These are phyloP conservation scores for Chesias legatella DNA, from an alignment of 2,888 invertebrate species.

Conservation along the genomic window DNA sequence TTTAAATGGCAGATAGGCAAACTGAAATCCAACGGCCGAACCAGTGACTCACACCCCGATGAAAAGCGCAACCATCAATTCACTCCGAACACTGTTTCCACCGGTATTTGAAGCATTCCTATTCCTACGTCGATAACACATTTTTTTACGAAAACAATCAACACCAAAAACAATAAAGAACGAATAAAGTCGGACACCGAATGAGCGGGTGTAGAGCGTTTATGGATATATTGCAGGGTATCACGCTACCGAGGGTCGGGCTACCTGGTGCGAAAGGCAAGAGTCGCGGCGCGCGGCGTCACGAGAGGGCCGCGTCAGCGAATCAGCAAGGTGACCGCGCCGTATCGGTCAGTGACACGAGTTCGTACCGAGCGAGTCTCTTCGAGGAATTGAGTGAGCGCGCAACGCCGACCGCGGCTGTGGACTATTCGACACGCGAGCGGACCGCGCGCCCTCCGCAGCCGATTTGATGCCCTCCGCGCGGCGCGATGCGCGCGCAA, in stretches of 20 bases:
- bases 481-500: slow-evolving; percentile 75
- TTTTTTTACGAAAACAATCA: slow-evolving; percentile 66
- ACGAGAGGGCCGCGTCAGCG: slow-evolving; percentile 34
- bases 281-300: slow-evolving; percentile 35
- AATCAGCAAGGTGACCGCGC: slow-evolving; percentile 32
- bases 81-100: slow-evolving; percentile 34
- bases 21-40: slow-evolving; percentile 14
- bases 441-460: slow-evolving; percentile 72
- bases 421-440: slow-evolving; percentile 55
- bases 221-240: slow-evolving; percentile 59
- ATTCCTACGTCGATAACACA: slow-evolving; percentile 55
- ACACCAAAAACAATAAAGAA: slow-evolving; percentile 74
- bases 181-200: slow-evolving; percentile 67
- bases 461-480: slow-evolving; percentile 76
- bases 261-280: slow-evolving; percentile 63
- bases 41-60: slow-evolving; percentile 24
- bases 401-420: slow-evolving; percentile 38
- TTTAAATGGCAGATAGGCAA: background rate
- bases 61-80: slow-evolving; percentile 35
- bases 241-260: slow-evolving; percentile 64
- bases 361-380: slow-evolving; percentile 51
- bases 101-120: slow-evolving; percentile 46
- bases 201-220: slow-evolving; percentile 54
- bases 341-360: slow-evolving; percentile 68
- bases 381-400: slow-evolving; percentile 59